phyloP scores from a whole-genome alignment of 2,888 invertebrate species.

The Atrina japonica region DNA sequence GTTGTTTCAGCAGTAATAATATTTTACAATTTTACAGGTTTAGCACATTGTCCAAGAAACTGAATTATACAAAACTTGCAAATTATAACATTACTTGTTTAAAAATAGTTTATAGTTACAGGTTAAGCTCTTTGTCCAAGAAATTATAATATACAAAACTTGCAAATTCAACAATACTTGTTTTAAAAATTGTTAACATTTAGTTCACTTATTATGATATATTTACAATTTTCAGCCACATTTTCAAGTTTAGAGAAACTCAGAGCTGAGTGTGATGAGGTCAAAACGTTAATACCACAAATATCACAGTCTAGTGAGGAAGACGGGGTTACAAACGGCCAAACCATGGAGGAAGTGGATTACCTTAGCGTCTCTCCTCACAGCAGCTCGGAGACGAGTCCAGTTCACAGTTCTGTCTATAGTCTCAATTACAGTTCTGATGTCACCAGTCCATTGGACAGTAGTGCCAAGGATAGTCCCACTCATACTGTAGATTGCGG shows the following conservation, averaged over 20 bases:
- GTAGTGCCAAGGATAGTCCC: constrained; percentile 12
- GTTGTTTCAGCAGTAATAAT: too few species aligned
- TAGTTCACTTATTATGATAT: too few species aligned
- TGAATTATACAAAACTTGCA: too few species aligned
- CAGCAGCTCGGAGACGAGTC: constrained; percentile 48
- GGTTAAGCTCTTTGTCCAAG: too few species aligned
- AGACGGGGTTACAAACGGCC: constrained; percentile 8
- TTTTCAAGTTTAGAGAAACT: constrained; percentile 71
- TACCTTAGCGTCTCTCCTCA: constrained; percentile 10
- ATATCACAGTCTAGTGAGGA: constrained; percentile 61
- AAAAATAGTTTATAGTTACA: too few species aligned
- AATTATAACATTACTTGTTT: too few species aligned
- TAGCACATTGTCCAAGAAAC: too few species aligned
- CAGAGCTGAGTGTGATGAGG: constrained; percentile 74
- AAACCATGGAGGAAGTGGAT: neutral
- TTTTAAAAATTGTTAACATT: too few species aligned
- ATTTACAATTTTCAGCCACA: constrained; percentile 48
- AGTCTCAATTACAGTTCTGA: constrained; percentile 11
- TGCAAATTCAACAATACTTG: too few species aligned
- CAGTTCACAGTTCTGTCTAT: constrained; percentile 37
- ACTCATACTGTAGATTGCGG: too few species aligned
- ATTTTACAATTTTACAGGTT: too few species aligned
- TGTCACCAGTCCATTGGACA: constrained; percentile 7
- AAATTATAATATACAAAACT: too few species aligned
- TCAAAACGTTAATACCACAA: constrained; percentile 73